Evolutionary conservation across 2,888 invertebrate genomes (phyloP), one percentile per base, ranked within the genome.

Genomic region (Lomographa bimaculata): DNA sequence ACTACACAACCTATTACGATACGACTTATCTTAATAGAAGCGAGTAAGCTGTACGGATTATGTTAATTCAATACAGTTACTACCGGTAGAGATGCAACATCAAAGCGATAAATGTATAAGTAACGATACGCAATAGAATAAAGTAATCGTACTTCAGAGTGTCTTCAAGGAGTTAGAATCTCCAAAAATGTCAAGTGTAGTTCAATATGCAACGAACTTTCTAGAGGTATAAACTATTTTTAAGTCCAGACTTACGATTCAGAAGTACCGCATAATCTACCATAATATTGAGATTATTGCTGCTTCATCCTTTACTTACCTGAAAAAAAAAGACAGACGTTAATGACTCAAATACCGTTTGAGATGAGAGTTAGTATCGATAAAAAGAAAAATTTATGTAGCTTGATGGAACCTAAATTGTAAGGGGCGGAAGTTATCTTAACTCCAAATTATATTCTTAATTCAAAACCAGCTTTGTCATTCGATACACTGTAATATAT

Each of bases 241-340:
- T 46, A 50, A 41, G 24, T 43, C 16, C 23, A 36, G 35, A 55
- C 55, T 59, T 46, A 58, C 48, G 32, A 41, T 29, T 33, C 34
- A 40, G 40, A 46, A 41, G 44, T 36, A 37, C 40, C 12, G 34
- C 26, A 23, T 29, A 39, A 46, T 42, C 32, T 20, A 25, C 29
- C 25, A 24, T 17, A 21, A 35, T 36, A 33, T 28, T 21, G 32
- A 36, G 27, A 23, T 33, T 28, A 28, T 7, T 16, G 11, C 10
- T 26, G 18, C 21, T 11, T 24, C 28, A 27, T 45, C 24, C 12
- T 35, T 33, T 32, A 60, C 75, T 71, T 76, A 75, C 76, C 76
- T 76, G 78, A 56, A 76, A 77, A 56, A 33, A 61, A 59, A 64
- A 65, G 65, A 54, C 45, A 49, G 29, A 52, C 33, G 47, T 54